These are phyloP conservation scores for Nudaria mundana DNA, from an alignment of 2,888 invertebrate species.

Conservation along the genomic window DNA sequence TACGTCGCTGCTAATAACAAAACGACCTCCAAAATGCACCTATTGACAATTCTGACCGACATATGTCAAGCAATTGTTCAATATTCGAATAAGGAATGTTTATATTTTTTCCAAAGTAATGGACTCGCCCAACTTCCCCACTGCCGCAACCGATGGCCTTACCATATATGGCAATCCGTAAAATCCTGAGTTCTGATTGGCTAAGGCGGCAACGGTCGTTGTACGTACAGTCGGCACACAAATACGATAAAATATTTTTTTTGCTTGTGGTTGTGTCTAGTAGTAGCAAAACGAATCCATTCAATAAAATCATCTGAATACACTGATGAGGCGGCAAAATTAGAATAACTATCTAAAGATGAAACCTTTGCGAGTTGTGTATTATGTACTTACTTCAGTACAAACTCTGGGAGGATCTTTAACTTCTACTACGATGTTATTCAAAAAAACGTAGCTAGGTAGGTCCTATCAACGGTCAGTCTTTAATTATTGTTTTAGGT, in stretches of 20 bases:
- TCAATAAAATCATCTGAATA: slow-evolving; percentile 46
- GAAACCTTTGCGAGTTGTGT: too few species aligned
- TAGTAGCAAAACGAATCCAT: slow-evolving; percentile 57
- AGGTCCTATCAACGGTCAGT: too few species aligned
- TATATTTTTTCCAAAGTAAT: slow-evolving; percentile 51
- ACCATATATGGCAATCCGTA: slow-evolving; percentile 92
- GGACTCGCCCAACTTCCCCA: slow-evolving; percentile 75
- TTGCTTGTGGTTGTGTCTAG: slow-evolving; percentile 46
- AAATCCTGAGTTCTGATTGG: slow-evolving; percentile 85
- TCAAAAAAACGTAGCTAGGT: too few species aligned
- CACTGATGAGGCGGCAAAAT: slow-evolving; percentile 22
- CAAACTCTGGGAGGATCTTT: too few species aligned
- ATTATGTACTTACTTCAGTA: too few species aligned
- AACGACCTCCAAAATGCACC: slow-evolving; percentile 47
- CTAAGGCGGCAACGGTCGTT: slow-evolving; percentile 72
- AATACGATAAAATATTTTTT: slow-evolving; percentile 38
- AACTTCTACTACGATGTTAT: too few species aligned
- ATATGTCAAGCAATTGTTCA: slow-evolving; percentile 51
- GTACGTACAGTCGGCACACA: slow-evolving; percentile 56
- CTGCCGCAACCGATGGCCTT: slow-evolving; percentile 82
- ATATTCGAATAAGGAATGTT: slow-evolving; percentile 55
- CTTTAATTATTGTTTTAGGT: too few species aligned
- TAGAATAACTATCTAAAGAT: too few species aligned
- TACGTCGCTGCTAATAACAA: slow-evolving; percentile 40
- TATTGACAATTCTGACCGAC: slow-evolving; percentile 40